Conservation (phyloP, 2,888 invertebrate genomes). For the Cosmopolites sordidus region DNA sequence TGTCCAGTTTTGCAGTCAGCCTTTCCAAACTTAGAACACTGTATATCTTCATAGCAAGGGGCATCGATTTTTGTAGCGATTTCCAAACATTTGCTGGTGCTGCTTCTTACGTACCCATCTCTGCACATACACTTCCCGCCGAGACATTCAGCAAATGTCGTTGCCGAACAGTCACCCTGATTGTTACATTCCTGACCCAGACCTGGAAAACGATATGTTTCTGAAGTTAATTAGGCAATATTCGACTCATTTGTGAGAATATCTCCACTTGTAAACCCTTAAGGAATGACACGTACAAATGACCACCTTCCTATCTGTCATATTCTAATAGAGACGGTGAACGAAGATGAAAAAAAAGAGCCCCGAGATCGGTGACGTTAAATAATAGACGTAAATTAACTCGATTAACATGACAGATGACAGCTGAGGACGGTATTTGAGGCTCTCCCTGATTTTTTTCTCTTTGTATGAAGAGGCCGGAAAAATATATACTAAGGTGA, state of each 20-base stretch:
- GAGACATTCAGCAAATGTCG: slow-evolving; percentile 32
- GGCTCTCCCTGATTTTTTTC: too few relatives aligned
- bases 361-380: slow-evolving; percentile 1
- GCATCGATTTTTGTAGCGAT: slow-evolving; percentile 30
- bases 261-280: too few relatives aligned
- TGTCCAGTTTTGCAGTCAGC: slow-evolving; percentile 34
- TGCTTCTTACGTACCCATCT: slow-evolving; percentile 30
- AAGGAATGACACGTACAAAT: slow-evolving; percentile 8
- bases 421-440: slow-evolving; percentile 9
- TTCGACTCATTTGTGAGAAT: too few relatives aligned
- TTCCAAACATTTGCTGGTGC: slow-evolving; percentile 32
- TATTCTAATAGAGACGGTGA: neutral
- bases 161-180: slow-evolving; percentile 34
- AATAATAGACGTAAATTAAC: slow-evolving; percentile 15
- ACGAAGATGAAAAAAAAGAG: neutral
- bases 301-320: slow-evolving; percentile 7
- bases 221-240: too few relatives aligned
- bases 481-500: too few relatives aligned
- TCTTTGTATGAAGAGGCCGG: too few relatives aligned
- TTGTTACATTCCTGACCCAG: slow-evolving; percentile 35
- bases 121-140: slow-evolving; percentile 34
- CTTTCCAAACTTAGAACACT: slow-evolving; percentile 36
- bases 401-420: slow-evolving; percentile 18
- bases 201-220: slow-evolving; percentile 29
- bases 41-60: slow-evolving; percentile 35